phyloP scores from a whole-genome alignment of 2,113 vertebrate species.

The Rhadina sibilatrix region DNA sequence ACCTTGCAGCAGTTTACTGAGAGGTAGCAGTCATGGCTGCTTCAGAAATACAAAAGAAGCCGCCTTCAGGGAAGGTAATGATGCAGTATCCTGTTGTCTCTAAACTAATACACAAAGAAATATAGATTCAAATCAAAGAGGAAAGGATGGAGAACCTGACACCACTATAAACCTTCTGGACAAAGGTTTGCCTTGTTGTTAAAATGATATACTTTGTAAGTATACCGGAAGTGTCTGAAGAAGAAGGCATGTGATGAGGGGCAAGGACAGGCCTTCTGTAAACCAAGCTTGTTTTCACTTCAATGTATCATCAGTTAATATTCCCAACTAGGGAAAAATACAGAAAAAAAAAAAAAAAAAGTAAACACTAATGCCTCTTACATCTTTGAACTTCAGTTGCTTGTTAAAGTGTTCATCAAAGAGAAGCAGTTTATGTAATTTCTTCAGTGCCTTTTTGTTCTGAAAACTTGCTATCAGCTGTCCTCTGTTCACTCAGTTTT shows the following conservation, averaged over 20 bases:
- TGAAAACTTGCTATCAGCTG: neutral
- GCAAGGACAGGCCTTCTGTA: neutral
- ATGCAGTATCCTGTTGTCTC: conserved; percentile 45
- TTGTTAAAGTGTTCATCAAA: neutral
- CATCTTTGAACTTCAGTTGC: neutral
- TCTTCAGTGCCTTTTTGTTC: neutral
- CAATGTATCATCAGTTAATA: neutral
- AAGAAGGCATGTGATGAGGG: neutral
- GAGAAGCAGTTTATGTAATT: neutral
- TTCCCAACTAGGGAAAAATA: neutral
- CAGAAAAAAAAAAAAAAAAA: neutral
- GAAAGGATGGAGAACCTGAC: neutral
- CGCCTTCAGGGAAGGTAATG: neutral
- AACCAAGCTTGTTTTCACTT: neutral
- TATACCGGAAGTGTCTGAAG: neutral
- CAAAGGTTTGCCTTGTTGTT: neutral
- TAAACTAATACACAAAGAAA: neutral
- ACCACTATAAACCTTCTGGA: neutral
- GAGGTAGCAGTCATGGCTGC: neutral
- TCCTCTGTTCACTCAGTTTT: neutral
- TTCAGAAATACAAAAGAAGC: conserved; percentile 18
- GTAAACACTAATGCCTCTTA: neutral
- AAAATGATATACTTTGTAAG: neutral
- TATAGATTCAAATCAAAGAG: neutral
- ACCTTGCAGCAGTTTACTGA: neutral